Conservation (phyloP, 2,797 vertebrate genomes). For the Ctenopoma kingsleyae region DNA sequence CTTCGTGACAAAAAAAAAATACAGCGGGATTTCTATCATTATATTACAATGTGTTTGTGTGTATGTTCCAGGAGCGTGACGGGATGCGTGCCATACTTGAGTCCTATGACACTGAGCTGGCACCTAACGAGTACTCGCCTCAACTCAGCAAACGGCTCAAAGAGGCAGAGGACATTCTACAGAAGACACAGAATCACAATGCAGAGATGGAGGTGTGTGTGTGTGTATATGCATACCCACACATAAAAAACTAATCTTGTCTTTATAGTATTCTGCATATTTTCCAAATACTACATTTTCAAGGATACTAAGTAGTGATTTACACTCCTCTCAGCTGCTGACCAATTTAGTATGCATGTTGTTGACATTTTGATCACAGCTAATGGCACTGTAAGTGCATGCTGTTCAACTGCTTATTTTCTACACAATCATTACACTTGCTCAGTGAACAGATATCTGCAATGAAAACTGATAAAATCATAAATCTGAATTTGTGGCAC, state of each 20-base stretch:
- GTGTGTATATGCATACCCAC: not conserved
- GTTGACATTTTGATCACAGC: slow-evolving; percentile 2
- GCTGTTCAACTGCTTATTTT: slow-evolving; percentile 17
- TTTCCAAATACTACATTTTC: too few relatives aligned
- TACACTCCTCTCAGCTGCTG: not conserved
- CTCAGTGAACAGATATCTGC: slow-evolving; percentile 7
- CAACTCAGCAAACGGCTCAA: slow-evolving; percentile 90
- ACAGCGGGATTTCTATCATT: not conserved
- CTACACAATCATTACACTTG: slow-evolving; percentile 1
- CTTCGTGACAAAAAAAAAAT: not conserved
- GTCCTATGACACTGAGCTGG: slow-evolving; percentile 93
- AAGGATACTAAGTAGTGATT: not conserved
- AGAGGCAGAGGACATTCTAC: slow-evolving; percentile 93
- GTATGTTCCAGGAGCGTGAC: slow-evolving; percentile 89
- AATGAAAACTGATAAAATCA: slow-evolving; percentile 27
- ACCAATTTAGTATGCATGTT: slow-evolving; percentile 2
- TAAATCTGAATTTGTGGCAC: not conserved
- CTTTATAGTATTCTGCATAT: not conserved
- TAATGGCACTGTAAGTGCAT: slow-evolving; percentile 6
- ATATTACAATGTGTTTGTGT: not conserved
- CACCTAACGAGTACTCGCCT: slow-evolving; percentile 88
- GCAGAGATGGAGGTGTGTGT: slow-evolving; percentile 91
- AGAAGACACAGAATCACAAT: slow-evolving; percentile 89
- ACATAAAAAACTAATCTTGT: not conserved
- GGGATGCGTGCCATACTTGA: slow-evolving; percentile 95